Conservation (phyloP, 2,888 invertebrate genomes). For the Torymus tubicola region DNA sequence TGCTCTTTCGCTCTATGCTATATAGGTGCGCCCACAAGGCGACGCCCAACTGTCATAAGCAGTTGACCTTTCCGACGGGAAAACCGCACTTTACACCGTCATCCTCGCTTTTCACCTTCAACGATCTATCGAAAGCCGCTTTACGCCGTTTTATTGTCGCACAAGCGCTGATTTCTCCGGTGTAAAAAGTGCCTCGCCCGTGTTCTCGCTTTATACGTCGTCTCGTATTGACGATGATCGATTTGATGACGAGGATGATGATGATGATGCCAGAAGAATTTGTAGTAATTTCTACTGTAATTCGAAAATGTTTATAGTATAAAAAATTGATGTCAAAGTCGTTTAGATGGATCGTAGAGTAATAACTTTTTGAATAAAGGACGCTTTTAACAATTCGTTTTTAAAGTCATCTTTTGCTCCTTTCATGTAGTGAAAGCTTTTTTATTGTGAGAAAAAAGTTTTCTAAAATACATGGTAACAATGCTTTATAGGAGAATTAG, state of each 20-base stretch:
- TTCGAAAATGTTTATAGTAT: neutral
- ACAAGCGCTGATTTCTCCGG: constrained; percentile 27
- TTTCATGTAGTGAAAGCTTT: no score
- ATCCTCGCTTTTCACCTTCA: constrained; percentile 16
- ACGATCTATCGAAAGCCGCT: no score
- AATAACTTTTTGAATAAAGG: no score
- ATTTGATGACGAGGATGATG: constrained; percentile 1
- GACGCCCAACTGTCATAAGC: constrained; percentile 24
- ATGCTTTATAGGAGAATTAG: no score
- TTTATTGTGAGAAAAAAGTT: no score
- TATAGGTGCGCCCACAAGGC: neutral
- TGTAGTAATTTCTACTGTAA: constrained; percentile 8
- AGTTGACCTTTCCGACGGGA: constrained; percentile 17
- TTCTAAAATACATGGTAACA: no score
- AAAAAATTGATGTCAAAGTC: no score
- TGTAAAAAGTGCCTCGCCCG: constrained; percentile 2
- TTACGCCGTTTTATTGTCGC: constrained; percentile 7
- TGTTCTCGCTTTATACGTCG: constrained; percentile 10
- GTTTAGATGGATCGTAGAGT: no score
- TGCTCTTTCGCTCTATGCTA: no score
- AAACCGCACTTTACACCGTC: neutral
- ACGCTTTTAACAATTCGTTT: no score
- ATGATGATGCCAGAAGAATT: constrained; percentile 13
- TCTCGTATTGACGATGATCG: constrained; percentile 17
- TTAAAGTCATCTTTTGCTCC: no score